Evolutionary conservation across 2,888 invertebrate genomes (phyloP).

Genomic region (Rotaria sp.): DNA sequence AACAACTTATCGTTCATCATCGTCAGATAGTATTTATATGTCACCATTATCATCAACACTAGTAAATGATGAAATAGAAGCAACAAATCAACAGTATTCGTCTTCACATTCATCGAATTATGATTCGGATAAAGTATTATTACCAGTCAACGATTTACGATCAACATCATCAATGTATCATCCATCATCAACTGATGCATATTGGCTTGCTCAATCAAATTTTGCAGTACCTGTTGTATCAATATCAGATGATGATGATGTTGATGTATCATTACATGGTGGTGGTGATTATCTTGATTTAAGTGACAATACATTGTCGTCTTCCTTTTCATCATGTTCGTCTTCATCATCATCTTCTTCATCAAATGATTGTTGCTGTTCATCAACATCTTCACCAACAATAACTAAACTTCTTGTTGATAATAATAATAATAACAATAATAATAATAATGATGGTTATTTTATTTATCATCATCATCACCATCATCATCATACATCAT

Average conservation of each 20-base stretch:
- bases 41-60: background rate
- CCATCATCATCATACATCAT: background rate
- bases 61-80: background rate
- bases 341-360: background rate
- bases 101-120: background rate
- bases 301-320: slow-evolving; percentile 16
- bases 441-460: background rate
- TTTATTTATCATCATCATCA: background rate
- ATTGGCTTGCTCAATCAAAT: slow-evolving; percentile 23
- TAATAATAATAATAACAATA: background rate
- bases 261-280: slow-evolving; percentile 11
- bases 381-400: background rate
- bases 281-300: slow-evolving; percentile 26
- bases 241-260: background rate
- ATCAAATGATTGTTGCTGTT: slow-evolving; percentile 5
- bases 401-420: background rate
- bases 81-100: slow-evolving; percentile 11
- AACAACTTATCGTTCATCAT: slow-evolving; percentile 18
- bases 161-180: background rate
- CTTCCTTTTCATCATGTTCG: slow-evolving; percentile 11
- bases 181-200: background rate
- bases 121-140: slow-evolving; percentile 23
- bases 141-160: background rate
- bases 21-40: slow-evolving; percentile 18
- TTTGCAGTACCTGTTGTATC: slow-evolving; percentile 1